Conservation (phyloP, 2,113 vertebrate genomes). For the Trichechus manatus region DNA sequence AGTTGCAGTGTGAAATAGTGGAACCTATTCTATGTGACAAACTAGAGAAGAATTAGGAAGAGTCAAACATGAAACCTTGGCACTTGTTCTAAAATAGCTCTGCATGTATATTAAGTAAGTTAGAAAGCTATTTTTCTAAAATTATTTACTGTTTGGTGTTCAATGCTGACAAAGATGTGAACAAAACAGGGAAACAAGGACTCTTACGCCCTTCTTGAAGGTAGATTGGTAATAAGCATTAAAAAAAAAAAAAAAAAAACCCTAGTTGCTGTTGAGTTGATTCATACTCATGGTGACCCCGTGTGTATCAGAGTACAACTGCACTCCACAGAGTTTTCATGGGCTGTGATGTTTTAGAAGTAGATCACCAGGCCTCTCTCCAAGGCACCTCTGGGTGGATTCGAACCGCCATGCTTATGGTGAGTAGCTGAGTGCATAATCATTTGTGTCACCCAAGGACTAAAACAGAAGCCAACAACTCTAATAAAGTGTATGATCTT, state of each 20-base stretch:
- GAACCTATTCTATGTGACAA: not conserved
- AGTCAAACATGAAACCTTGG: not conserved
- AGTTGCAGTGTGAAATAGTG: not conserved
- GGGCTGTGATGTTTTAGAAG: no score
- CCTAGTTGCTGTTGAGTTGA: no score
- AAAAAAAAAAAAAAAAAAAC: no score
- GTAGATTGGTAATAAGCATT: no score
- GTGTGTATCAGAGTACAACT: no score
- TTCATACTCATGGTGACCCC: no score
- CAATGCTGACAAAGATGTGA: not conserved
- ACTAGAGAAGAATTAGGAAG: not conserved
- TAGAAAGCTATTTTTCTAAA: not conserved
- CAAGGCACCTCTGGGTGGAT: no score
- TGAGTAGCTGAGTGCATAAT: not conserved
- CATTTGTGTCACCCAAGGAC: not conserved
- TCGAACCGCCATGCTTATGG: no score
- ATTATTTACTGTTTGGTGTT: not conserved
- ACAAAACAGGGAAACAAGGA: not conserved
- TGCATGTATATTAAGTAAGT: not conserved
- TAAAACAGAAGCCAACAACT: not conserved
- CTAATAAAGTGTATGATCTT: not conserved
- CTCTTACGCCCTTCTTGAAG: no score
- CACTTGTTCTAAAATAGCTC: not conserved
- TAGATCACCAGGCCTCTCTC: no score
- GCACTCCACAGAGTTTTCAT: no score